Base-by-base conservation (phyloP, 2,113 vertebrate genomes). In the Pholis gunnellus region DNA sequence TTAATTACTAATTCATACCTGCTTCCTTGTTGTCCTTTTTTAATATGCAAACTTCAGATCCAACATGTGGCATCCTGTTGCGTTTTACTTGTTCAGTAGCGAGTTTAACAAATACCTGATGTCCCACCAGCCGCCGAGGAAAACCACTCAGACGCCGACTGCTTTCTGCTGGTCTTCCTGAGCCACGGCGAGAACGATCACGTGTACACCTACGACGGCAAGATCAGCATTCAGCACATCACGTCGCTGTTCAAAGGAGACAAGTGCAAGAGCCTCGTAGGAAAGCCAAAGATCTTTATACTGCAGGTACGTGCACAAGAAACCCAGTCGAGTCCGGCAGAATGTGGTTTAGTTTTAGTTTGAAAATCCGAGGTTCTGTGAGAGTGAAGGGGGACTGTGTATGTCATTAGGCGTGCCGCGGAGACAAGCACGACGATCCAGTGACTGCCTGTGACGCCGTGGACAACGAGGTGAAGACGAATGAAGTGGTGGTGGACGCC, bases 201-300 rank as follows among this genome's bases (percentile, higher is more conserved):
- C 0, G 46, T 99, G 64, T 99, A 95, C 2, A 94, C 97, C 0
- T 69, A 91, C 0, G 95, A 99, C 14, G 95, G 20, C 34, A 94
- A 95, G 93, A 96, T 99, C 65, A 82, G 92, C 78, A 96, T 99
- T 77, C 91, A 95, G 76, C 88, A 90, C 0, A 67, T 99, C 77
- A 96, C 96, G 0, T 78, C 91, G 61, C 86, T 95, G 90, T 99
- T 99, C 91, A 97, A 94, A 91, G 98, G 98, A 87, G 94, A 98
- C 89, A 95, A 94, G 34, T 99, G 98, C 90, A 90, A 0, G 44
- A 97, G 96, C 79, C 95, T 99, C 31, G 96, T 95, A 15, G 98
- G 98, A 29, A 99, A 99, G 87, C 98, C 98, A 0, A 99, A 99
- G 95, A 97, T 99, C 91, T 99, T 99, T 79, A 92, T 99, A 79